Conservation (phyloP, 2,113 vertebrate genomes). For the Leptobrachium leishanense region DNA sequence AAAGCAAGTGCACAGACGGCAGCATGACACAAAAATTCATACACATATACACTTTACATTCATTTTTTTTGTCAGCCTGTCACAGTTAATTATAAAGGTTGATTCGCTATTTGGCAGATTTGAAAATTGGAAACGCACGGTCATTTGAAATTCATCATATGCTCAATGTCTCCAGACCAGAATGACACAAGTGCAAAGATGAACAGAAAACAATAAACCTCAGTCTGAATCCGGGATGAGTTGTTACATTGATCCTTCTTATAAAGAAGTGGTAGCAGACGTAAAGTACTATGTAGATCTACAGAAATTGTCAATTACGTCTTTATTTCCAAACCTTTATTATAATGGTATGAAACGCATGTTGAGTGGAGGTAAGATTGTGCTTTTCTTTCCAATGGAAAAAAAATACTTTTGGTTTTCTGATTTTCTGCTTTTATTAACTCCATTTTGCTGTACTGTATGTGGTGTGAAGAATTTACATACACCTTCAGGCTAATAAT, state of each 20-base stretch:
- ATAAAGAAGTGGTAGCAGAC: not conserved
- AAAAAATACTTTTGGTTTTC: not conserved
- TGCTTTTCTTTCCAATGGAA: not conserved
- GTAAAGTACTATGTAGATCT: not conserved
- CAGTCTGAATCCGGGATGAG: slow-evolving; percentile 43
- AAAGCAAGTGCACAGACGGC: slow-evolving; percentile 90
- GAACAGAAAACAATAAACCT: slow-evolving; percentile 39
- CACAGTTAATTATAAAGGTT: slow-evolving; percentile 98
- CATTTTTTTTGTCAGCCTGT: slow-evolving; percentile 99
- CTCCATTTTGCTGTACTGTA: slow-evolving; percentile 49
- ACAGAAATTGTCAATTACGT: not conserved
- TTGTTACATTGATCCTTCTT: slow-evolving; percentile 27
- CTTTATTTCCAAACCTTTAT: not conserved
- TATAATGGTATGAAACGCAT: not conserved
- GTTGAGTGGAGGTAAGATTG: not conserved
- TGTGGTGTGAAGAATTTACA: slow-evolving; percentile 72
- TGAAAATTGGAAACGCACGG: slow-evolving; percentile 80
- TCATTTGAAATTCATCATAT: slow-evolving; percentile 85
- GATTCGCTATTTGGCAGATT: slow-evolving; percentile 89
- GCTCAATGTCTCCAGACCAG: slow-evolving; percentile 75
- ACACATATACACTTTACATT: slow-evolving; percentile 92
- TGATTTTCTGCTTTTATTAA: slow-evolving; percentile 67
- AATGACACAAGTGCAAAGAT: slow-evolving; percentile 54
- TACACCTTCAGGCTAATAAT: slow-evolving; percentile 74
- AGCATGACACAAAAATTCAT: slow-evolving; percentile 98